Evolutionary conservation across 2,888 invertebrate genomes (phyloP).

Genomic region (Drosophila infuscata): DNA sequence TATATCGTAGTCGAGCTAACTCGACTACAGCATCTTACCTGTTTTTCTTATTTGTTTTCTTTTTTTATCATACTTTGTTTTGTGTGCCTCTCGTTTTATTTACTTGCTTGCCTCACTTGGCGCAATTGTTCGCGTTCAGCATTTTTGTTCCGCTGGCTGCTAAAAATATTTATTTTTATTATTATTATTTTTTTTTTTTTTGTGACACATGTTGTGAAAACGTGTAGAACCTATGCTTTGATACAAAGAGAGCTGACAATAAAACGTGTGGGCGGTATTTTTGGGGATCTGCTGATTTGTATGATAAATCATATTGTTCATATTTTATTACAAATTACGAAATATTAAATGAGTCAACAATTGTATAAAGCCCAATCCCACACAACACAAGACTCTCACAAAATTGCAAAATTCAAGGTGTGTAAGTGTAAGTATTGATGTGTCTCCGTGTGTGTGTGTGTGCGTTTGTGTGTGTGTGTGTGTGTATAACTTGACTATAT

Average conservation of each 20-base stretch:
- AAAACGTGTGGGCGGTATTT: slow-evolving; percentile 25
- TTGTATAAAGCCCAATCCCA: background rate
- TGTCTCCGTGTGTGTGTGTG: slow-evolving; percentile 23
- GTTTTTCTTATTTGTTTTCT: background rate
- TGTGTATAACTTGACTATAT: slow-evolving; percentile 6
- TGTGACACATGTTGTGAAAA: slow-evolving; percentile 64
- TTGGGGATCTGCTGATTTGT: background rate
- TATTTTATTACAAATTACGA: background rate
- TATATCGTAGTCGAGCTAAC: too few species aligned
- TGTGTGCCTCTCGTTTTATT: slow-evolving; percentile 4
- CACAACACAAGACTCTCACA: slow-evolving; percentile 8
- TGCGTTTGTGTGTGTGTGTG: slow-evolving; percentile 16
- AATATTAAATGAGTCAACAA: background rate
- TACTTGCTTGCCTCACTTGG: slow-evolving; percentile 46
- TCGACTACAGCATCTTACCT: too few species aligned
- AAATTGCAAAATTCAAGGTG: slow-evolving; percentile 2
- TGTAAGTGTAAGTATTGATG: slow-evolving; percentile 38
- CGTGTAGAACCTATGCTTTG: slow-evolving; percentile 55
- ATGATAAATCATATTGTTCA: background rate
- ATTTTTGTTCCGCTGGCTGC: background rate
- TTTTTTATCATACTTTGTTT: slow-evolving; percentile 9
- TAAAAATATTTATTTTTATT: slow-evolving; percentile 3
- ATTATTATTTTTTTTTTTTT: slow-evolving; percentile 21
- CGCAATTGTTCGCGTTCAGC: slow-evolving; percentile 43
- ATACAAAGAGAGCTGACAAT: slow-evolving; percentile 3